These are phyloP conservation scores for Platerodrilus igneus DNA, from an alignment of 2,888 invertebrate species.

Conservation along the genomic window DNA sequence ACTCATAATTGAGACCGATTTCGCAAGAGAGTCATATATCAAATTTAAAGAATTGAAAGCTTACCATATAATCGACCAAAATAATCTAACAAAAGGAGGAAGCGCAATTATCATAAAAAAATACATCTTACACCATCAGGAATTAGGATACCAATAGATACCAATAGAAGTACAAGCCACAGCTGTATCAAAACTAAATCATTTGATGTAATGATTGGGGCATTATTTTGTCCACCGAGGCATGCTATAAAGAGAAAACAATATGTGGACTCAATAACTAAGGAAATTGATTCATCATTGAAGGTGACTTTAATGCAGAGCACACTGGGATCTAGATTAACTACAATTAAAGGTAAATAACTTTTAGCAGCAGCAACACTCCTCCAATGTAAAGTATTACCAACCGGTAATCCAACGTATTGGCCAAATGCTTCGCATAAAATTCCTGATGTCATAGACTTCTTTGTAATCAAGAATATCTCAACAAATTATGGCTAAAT, in stretches of 20 bases:
- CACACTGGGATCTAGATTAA: constrained; percentile 5
- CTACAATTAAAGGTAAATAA: constrained; percentile 5
- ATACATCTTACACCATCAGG: constrained; percentile 12
- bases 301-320: too few relatives aligned
- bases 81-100: constrained; percentile 21
- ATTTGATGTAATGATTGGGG: constrained; percentile 6
- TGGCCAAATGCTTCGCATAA: neutral
- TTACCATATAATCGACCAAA: constrained; percentile 22
- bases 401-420: neutral
- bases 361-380: neutral
- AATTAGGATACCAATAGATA: constrained; percentile 10
- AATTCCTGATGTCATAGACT: constrained; percentile 3
- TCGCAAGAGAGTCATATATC: too few relatives aligned
- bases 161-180: constrained; percentile 12
- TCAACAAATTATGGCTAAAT: neutral
- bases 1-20: too few relatives aligned
- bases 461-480: constrained; percentile 1
- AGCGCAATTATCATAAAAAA: constrained; percentile 18
- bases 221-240: constrained; percentile 16
- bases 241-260: constrained; percentile 17
- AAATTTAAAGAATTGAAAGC: too few relatives aligned
- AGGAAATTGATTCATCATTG: neutral
- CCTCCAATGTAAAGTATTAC: neutral
- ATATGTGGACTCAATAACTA: constrained; percentile 10
- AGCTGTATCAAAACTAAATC: constrained; percentile 9